Evolutionary conservation across 2,113 vertebrate genomes (phyloP), one percentile per base, ranked within the genome.

Genomic region (Equus przewalskii): DNA sequence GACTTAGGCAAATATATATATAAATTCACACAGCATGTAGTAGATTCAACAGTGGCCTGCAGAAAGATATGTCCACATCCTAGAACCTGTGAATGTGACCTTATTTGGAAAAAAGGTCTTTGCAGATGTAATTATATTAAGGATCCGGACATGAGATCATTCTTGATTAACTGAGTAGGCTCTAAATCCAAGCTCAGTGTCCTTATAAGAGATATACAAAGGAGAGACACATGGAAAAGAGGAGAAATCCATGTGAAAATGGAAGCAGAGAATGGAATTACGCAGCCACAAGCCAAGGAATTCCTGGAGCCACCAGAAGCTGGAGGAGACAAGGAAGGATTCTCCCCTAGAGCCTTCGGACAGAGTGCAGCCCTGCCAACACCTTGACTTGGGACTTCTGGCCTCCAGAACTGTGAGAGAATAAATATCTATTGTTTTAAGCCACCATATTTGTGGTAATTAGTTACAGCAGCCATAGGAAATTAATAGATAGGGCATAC

Each of bases 81-180:
- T 85, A 62, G 41, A 54, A 56, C n/a, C 46, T 76, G 7, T 51
- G 44, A 91, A 88, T 58, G 26, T 73, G 64, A 76, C 2, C 12
- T 84, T 89, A 75, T 36, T 41, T 89, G 72, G 60, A 92, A 67
- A 72, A 96, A 73, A 56, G 9, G 13, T 64, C 6, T 72, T 92
- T 78, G 28, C 19, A 94, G 26, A 58, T 44, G 2, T 58, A n/a
- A 78, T 73, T 81, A 46, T 44, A 95, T 86, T 81, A 93, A 93
- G 22, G 7, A 83, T 83, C 19, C 30, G 6, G 56, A 84, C 24
- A 79, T 19, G 76, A 94, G 30, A 30, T 82, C 70, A 83, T 84
- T 36, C 26, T 72, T 30, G 24, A 84, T 91, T 67, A 46, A 49
- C 33, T 81, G 14, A 5, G 28, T 83, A 79, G 54, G 19, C 28